These are phyloP conservation scores for Festucalex cinctus DNA, from an alignment of 2,113 vertebrate species.

Conservation along the genomic window DNA sequence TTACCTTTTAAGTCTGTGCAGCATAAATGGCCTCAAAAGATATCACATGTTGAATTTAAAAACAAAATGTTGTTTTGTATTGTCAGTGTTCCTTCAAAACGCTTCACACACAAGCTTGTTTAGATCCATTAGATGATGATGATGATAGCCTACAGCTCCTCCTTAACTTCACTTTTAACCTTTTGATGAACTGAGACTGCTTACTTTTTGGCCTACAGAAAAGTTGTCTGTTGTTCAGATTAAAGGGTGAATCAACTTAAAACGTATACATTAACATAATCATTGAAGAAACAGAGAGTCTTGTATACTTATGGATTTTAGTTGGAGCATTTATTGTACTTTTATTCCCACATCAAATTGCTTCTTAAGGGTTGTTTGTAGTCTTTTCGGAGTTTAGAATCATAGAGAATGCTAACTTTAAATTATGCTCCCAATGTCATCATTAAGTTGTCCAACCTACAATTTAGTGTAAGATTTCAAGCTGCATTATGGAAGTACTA, in stretches of 20 bases:
- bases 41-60: not conserved
- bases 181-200: slow-evolving; percentile 11
- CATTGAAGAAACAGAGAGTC: slow-evolving; percentile 1
- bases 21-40: not conserved
- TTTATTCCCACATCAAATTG: slow-evolving; percentile 30
- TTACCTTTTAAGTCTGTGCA: not conserved
- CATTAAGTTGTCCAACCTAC: slow-evolving; percentile 55
- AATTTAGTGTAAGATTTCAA: slow-evolving; percentile 52
- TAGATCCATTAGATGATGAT: slow-evolving; percentile 11
- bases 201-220: slow-evolving; percentile 4
- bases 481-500: slow-evolving; percentile 45
- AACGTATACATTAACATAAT: slow-evolving; percentile 1
- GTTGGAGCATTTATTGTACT: slow-evolving; percentile 19
- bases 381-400: slow-evolving; percentile 44
- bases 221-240: slow-evolving; percentile 15
- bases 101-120: slow-evolving; percentile 8
- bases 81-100: slow-evolving; percentile 4
- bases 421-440: slow-evolving; percentile 46
- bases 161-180: slow-evolving; percentile 28
- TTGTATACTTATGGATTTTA: not conserved
- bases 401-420: slow-evolving; percentile 46
- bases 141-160: slow-evolving; percentile 22
- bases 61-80: not conserved
- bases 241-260: not conserved
- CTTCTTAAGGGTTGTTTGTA: slow-evolving; percentile 28